Evolutionary conservation across 2,113 vertebrate genomes (phyloP).

Genomic region (Seriola dumerili): DNA sequence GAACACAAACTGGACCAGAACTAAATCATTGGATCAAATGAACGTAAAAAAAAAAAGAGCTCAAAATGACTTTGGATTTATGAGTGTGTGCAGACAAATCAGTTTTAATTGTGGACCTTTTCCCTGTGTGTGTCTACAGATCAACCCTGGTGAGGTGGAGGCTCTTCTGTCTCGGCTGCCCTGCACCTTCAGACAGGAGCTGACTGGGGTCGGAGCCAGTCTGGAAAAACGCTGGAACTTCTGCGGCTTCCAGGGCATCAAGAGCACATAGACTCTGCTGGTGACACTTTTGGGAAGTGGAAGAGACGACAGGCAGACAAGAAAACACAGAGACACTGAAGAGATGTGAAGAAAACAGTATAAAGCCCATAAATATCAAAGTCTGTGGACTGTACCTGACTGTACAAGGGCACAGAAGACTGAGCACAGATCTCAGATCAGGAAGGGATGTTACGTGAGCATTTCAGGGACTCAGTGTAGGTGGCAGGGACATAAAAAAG

Average conservation of each 20-base stretch:
- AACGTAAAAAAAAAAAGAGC: no score
- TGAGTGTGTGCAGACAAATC: no score
- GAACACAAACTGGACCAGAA: no score
- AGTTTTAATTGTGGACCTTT: no score
- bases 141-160: conserved; percentile 92
- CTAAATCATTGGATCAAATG: no score
- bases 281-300: conserved; percentile 19
- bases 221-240: conserved; percentile 98
- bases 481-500: conserved; percentile 47
- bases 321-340: conserved; percentile 33
- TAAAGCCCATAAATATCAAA: conserved; percentile 42
- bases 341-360: conserved; percentile 27
- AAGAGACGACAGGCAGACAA: conserved; percentile 23
- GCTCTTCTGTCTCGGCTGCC: conserved; percentile 92
- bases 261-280: conserved; percentile 85
- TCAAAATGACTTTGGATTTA: no score
- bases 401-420: conserved; percentile 47
- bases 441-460: conserved; percentile 39
- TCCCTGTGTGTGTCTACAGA: conserved; percentile 78
- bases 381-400: conserved; percentile 31
- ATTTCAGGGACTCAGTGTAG: conserved; percentile 61
- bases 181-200: conserved; percentile 94
- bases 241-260: conserved; percentile 95
- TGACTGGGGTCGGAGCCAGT: conserved; percentile 95
- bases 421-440: conserved; percentile 47